These are phyloP conservation scores for Oncorhynchus mykiss DNA, from an alignment of 2,113 vertebrate genomes.

Conservation along the genomic window DNA sequence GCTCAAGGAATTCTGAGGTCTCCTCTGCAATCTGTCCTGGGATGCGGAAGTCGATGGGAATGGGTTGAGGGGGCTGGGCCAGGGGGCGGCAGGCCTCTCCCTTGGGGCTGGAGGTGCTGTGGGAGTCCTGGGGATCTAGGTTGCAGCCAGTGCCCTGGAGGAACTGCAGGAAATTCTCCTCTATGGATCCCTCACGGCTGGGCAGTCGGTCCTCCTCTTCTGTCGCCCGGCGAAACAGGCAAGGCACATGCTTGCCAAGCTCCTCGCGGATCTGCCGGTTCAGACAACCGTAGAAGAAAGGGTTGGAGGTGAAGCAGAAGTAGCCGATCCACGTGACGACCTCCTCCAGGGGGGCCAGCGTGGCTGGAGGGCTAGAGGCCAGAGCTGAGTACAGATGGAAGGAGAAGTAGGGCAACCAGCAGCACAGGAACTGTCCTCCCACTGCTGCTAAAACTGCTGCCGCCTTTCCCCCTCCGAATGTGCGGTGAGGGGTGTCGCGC, in stretches of 20 bases:
- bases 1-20: slow-evolving; percentile 66
- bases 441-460: slow-evolving; percentile 88
- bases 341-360: slow-evolving; percentile 83
- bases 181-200: slow-evolving; percentile 93
- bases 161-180: slow-evolving; percentile 98
- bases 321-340: slow-evolving; percentile 97
- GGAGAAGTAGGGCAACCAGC: slow-evolving; percentile 97
- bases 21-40: slow-evolving; percentile 73
- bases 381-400: slow-evolving; percentile 92
- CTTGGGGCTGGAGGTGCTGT: slow-evolving; percentile 81
- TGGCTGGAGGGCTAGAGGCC: slow-evolving; percentile 77
- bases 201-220: slow-evolving; percentile 85
- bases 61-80: slow-evolving; percentile 55
- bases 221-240: slow-evolving; percentile 85
- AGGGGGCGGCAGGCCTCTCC: slow-evolving; percentile 75
- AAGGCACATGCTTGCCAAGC: slow-evolving; percentile 87
- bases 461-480: slow-evolving; percentile 91
- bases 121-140: slow-evolving; percentile 77
- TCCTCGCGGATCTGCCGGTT: slow-evolving; percentile 96
- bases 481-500: slow-evolving; percentile 86
- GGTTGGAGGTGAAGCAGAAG: slow-evolving; percentile 96
- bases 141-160: slow-evolving; percentile 91
- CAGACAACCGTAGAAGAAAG: slow-evolving; percentile 96
- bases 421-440: slow-evolving; percentile 94
- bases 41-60: slow-evolving; percentile 83